Conservation (phyloP, 2,888 invertebrate genomes). For the Aleiodes alternator region DNA sequence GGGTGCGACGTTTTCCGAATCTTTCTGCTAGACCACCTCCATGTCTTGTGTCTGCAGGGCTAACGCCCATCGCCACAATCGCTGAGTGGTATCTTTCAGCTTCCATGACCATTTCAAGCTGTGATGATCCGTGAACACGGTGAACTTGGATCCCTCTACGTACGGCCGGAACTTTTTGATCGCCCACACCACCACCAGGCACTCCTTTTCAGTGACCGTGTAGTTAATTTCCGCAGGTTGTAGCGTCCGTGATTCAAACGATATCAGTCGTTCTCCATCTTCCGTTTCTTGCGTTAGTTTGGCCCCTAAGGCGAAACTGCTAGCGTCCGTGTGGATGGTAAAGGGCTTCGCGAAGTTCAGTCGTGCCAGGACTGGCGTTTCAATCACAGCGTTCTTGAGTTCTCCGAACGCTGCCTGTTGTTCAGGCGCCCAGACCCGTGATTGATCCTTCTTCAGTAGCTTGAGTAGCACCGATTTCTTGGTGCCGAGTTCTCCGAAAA, state of each 20-base stretch:
- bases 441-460: background rate
- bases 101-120: background rate
- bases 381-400: slow-evolving; percentile 1
- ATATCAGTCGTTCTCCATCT: background rate
- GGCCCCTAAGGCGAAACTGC: slow-evolving; percentile 19
- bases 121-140: slow-evolving; percentile 7
- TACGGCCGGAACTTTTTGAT: slow-evolving; percentile 32
- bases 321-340: slow-evolving; percentile 34
- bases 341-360: slow-evolving; percentile 28
- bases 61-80: slow-evolving; percentile 32
- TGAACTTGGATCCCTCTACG: slow-evolving; percentile 18
- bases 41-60: slow-evolving; percentile 41
- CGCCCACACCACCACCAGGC: slow-evolving; percentile 24
- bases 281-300: slow-evolving; percentile 19
- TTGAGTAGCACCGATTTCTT: background rate
- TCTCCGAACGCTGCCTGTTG: slow-evolving; percentile 32
- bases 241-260: too few species aligned
- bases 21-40: slow-evolving; percentile 28
- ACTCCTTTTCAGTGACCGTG: background rate
- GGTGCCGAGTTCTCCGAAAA: slow-evolving; percentile 8
- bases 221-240: slow-evolving; percentile 29
- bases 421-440: slow-evolving; percentile 31
- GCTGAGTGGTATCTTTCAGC: slow-evolving; percentile 12
- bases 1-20: slow-evolving; percentile 41
- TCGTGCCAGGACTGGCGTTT: slow-evolving; percentile 33